Evolutionary conservation across 2,797 vertebrate genomes (phyloP), one percentile per base, ranked within the genome.

Genomic region (Sebastes glaucus): DNA sequence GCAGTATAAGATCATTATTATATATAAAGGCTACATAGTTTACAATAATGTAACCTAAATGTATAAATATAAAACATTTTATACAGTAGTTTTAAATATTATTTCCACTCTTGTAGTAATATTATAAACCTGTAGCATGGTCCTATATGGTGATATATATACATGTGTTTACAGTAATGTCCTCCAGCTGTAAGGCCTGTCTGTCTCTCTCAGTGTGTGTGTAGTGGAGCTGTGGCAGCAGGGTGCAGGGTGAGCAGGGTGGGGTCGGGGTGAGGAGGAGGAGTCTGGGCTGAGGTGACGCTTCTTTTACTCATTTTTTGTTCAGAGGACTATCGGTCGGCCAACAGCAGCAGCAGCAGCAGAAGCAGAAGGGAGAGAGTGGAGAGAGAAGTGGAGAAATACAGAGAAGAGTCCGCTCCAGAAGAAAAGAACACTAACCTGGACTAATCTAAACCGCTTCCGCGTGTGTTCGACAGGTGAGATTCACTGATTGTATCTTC

Each of bases 251-350:
- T 60, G 66, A 46, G 7, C 49, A 52, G 18, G 92, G 91, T 91
- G 92, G 78, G 93, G 89, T 83, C 85, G 82, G 69, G 53, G 4
- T 1, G 62, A 10, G 67, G 55, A 10, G 94, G 93, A 86, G 94
- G 93, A 82, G 93, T 83, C 84, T 76, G 62, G 1, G 33, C 68
- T 46, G 92, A 89, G 91, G 93, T 93, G 92, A 93, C 90, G 89
- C 90, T 91, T 59, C 89, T 86, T 85, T 86, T 63, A 84, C 90
- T 91, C 85, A 32, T 78, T 86, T 84, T 35, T 85, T 92, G 90
- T 83, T 86, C 89, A 59, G 67, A 81, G 75, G 78, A 79, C 62
- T 62, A 79, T 86, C 66, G 82, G 81, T 14, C 80, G 80, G 78
- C 84, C 82, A 66, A 32, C 32, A 68, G 42, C 42, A 35, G 66